Percentiles rank a stretch among this genome's conserved stretches.
These are phyloP conservation scores for Ariopsis seemanni DNA, from an alignment of 2,113 vertebrate genomes.

Conservation along the genomic window DNA sequence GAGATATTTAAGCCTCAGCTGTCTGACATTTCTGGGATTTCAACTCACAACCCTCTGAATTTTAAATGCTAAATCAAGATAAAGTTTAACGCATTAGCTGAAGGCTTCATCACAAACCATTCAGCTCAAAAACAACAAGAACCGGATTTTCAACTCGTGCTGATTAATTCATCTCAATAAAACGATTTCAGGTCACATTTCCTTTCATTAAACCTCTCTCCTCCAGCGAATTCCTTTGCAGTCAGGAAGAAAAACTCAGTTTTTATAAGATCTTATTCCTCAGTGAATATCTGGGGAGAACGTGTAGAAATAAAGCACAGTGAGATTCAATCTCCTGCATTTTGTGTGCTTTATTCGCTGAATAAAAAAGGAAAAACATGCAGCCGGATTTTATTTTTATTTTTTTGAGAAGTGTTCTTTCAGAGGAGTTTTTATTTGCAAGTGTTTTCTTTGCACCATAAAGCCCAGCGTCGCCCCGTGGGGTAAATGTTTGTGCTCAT, in stretches of 20 bases:
- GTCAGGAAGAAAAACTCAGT: neutral
- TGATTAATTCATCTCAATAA: neutral
- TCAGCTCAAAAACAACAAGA: neutral
- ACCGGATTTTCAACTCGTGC: neutral
- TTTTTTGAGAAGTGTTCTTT: neutral
- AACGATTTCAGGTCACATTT: neutral
- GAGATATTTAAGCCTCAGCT: neutral
- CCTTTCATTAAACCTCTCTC: neutral
- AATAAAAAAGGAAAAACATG: neutral
- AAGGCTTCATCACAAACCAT: neutral
- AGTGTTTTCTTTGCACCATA: conserved; percentile 31
- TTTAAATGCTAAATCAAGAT: neutral
- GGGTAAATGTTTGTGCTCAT: conserved; percentile 45
- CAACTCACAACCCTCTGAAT: neutral
- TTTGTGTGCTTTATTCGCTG: conserved; percentile 36
- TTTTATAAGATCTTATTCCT: conserved; percentile 21
- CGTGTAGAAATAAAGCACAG: conserved; percentile 35
- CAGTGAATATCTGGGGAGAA: conserved; percentile 33
- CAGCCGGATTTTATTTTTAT: neutral
- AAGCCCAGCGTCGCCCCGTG: conserved; percentile 31
- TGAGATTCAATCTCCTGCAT: conserved; percentile 50
- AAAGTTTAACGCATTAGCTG: neutral
- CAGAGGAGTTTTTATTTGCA: conserved; percentile 11
- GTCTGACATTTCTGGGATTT: neutral
- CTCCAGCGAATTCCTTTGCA: neutral